These are phyloP conservation scores for Trematocara unimaculatum DNA, from an alignment of 2,113 vertebrate genomes.

Conservation along the genomic window DNA sequence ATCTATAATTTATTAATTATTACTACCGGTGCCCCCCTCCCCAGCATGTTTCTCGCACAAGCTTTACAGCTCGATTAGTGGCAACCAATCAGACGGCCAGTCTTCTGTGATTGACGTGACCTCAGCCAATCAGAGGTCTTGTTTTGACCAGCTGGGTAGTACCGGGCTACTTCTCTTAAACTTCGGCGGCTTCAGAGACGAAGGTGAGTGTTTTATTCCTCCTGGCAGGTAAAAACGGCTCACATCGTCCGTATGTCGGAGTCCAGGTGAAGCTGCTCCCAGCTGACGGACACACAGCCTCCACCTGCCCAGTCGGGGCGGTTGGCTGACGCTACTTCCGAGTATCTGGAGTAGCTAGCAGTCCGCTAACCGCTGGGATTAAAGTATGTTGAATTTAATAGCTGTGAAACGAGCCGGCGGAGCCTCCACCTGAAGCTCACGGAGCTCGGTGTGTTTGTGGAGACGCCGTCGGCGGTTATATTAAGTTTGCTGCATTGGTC, in stretches of 20 bases:
- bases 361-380: neutral
- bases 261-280: neutral
- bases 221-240: neutral
- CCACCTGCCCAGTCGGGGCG: too few species aligned
- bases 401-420: neutral
- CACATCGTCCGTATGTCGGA: neutral
- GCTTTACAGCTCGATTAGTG: neutral
- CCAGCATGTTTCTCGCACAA: neutral
- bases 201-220: neutral
- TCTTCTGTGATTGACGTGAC: neutral
- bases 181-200: neutral
- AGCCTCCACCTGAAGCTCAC: neutral
- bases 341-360: conserved; percentile 14
- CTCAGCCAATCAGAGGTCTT: conserved; percentile 35
- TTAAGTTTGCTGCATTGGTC: neutral
- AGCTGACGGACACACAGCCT: neutral
- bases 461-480: neutral
- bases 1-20: neutral
- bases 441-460: neutral
- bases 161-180: neutral
- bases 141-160: neutral
- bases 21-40: neutral
- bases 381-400: neutral
- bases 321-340: neutral
- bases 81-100: conserved; percentile 12